Conservation (phyloP, 2,113 vertebrate genomes). For the Cebus imitator region DNA sequence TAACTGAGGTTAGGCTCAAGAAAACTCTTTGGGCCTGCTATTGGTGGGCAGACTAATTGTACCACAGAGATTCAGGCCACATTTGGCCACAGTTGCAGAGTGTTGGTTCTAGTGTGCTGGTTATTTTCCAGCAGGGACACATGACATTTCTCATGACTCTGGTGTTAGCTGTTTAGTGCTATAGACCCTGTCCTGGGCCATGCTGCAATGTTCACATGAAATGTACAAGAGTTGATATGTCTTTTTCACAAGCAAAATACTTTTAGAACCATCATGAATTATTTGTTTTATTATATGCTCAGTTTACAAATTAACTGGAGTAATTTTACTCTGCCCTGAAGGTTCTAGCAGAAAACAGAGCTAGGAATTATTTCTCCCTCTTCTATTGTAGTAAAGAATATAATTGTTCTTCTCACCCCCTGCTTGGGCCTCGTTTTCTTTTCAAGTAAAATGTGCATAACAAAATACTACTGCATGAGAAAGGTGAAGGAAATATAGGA, state of each 20-base stretch:
- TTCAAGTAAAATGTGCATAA: not conserved
- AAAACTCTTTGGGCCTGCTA: not conserved
- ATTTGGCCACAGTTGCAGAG: not conserved
- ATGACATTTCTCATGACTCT: not conserved
- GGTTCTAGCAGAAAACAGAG: not conserved
- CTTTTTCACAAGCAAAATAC: not conserved
- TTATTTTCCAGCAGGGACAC: not conserved
- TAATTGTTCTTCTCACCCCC: not conserved
- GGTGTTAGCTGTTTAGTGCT: not conserved
- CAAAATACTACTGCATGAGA: not conserved
- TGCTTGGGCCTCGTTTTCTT: not conserved
- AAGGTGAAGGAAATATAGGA: not conserved
- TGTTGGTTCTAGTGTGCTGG: not conserved
- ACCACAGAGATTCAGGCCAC: not conserved
- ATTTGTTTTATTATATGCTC: not conserved
- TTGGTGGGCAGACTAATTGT: not conserved
- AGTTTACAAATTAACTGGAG: not conserved
- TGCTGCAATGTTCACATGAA: not conserved
- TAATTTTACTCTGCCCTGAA: not conserved
- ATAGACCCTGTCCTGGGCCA: not conserved
- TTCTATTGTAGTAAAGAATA: not conserved
- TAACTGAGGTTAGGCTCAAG: not conserved
- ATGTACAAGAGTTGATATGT: not conserved
- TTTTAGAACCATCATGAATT: not conserved
- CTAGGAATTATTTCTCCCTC: not conserved